These are phyloP conservation scores for Sminthurinus aureus DNA, from an alignment of 2,888 invertebrate species.

Conservation along the genomic window DNA sequence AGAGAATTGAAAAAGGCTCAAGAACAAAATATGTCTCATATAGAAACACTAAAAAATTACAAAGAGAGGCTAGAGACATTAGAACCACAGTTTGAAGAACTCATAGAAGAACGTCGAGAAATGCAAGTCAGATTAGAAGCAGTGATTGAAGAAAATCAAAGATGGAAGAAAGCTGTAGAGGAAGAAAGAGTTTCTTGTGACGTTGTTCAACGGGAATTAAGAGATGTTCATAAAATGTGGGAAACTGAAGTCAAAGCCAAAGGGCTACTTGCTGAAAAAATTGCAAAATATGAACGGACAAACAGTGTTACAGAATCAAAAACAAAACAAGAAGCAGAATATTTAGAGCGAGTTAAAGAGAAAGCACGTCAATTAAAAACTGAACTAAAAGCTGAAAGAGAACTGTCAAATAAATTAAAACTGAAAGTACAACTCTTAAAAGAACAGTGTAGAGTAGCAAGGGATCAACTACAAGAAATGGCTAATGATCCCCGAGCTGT, in stretches of 20 bases:
- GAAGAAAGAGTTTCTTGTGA: conserved; percentile 40
- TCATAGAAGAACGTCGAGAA: conserved; percentile 18
- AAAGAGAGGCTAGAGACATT: conserved; percentile 5
- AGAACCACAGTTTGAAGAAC: conserved; percentile 25
- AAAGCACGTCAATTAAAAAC: conserved; percentile 38
- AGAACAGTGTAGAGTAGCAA: conserved; percentile 33
- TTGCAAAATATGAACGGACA: conserved; percentile 44
- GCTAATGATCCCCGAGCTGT: conserved; percentile 28
- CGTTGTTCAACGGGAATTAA: conserved; percentile 40
- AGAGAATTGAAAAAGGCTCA: not conserved
- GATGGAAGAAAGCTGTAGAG: conserved; percentile 25
- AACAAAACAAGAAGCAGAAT: conserved; percentile 29
- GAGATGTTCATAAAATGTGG: conserved; percentile 41
- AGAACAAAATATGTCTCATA: not conserved
- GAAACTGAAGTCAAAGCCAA: conserved; percentile 48
- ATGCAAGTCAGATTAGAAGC: conserved; percentile 28
- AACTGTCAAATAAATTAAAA: conserved; percentile 36
- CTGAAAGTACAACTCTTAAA: conserved; percentile 36
- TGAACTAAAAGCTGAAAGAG: conserved; percentile 43
- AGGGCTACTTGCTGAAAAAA: conserved; percentile 44
- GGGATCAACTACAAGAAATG: conserved; percentile 43
- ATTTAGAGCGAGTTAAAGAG: conserved; percentile 42
- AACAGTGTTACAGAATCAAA: conserved; percentile 24
- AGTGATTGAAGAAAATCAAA: conserved; percentile 27
- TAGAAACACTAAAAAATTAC: not conserved